Base-by-base conservation (phyloP, 1,140 invertebrate genomes). In the Drosophila sechellia region DNA sequence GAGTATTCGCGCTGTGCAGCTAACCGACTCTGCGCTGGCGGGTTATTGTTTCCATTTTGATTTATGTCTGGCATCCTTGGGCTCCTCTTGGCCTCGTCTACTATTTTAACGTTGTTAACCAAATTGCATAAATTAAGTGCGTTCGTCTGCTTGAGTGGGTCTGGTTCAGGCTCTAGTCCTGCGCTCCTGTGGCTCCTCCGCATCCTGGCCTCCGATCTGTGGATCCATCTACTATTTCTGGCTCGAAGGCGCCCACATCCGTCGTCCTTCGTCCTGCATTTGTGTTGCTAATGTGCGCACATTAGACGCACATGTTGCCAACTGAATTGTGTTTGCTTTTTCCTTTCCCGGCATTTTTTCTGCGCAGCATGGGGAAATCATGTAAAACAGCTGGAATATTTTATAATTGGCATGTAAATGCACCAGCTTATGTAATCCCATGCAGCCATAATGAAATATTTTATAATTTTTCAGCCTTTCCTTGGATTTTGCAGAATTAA, bases 41-140 rank as follows among this genome's bases (percentile, higher is more conserved):
- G 79, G 84, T 89, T 89, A 89, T 89, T 89, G 84, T 89, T 89
- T 89, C 84, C 84, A 84, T 89, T 89, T 89, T 89, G 84, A 89
- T 89, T 89, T 89, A 89, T 89, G 84, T 83, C 83, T 76, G 73
- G 61, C 61, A 77, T 76, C 73, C 61, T 57, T 77, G 71, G 71
- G 53, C 59, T 43, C 72, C 53, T 65, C 69, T 55, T 75, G 72
- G 72, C 64, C 64, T 57, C 43, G 76, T 79, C 84, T 89, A 84
- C 84, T 89, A 89, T 89, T 89, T 89, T 89, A 89, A 89, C 84
- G 84, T 89, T 89, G 84, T 89, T 89, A 89, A 89, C 84, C 79
- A 89, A 89, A 89, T 89, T 89, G 84, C 84, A 89, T 89, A 89
- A 89, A 89, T 89, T 89, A 89, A 89, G 84, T 89, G 84, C 79